Base-by-base conservation (phyloP, 2,888 invertebrate species). In the Eupithecia pulchellata region DNA sequence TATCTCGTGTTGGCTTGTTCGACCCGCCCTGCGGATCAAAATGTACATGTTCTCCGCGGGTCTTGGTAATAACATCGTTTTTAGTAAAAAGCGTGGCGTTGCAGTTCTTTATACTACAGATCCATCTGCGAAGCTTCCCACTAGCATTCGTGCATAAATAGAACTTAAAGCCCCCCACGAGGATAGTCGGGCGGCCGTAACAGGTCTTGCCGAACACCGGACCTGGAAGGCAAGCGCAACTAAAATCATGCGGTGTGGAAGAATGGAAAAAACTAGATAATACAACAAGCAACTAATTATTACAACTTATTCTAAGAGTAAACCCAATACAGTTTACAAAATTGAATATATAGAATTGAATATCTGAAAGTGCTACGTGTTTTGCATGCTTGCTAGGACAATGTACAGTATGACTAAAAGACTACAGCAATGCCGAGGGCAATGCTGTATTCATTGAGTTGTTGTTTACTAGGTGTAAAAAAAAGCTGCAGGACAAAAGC, bases 21-120 rank as follows among this genome's bases (percentile, higher is more conserved):
- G 57, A 9, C 14, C 13, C 20, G 20, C 3, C 27, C 17, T 3
- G n/a, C 4, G 17, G 9, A 17, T 6, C 39, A 4, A 9, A 9
- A 77, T 89, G 88, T 32, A 77, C 82, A 71, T 89, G 89, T 66
- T 86, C 87, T 11, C 81, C 77, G 4, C 39, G 57, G 20, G 88
- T 86, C 60, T 68, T 79, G 1, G 82, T 72, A 27, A 89, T 89
- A 1, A 88, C 72, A 63, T 88, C 84, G 1, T 82, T 61, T 64
- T 79, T 75, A 3, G 86, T 89, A 68, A 72, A 79, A 25, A 89
- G 68, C 0, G 77, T 73, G 3, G 89, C 89, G 0, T 77, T 82
- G 69, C 89, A 89, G 4, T 64, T 61, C 39, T 55, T 82, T 14
- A 9, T n/a, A 61, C 80, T 81, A 68, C 89, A 88, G 14, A 20